Conservation (phyloP, 2,888 invertebrate species). For the Synanthedon vespiformis region DNA sequence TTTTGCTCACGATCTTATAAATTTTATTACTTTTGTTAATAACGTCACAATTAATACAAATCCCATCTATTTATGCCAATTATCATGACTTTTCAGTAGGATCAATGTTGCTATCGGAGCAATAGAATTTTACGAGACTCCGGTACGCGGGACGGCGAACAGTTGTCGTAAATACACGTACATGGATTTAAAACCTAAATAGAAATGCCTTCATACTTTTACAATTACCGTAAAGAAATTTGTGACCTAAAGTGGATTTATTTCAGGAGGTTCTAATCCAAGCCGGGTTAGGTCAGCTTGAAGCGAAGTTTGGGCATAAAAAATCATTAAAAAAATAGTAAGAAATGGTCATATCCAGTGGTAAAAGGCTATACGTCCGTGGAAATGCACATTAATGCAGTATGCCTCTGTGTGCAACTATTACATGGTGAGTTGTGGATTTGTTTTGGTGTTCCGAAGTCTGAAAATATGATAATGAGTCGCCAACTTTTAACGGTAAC, state of each 20-base stretch:
- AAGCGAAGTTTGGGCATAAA: background rate
- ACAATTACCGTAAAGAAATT: too few relatives aligned
- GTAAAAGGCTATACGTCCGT: slow-evolving; percentile 6
- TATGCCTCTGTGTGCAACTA: slow-evolving; percentile 44
- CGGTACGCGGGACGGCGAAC: slow-evolving; percentile 55
- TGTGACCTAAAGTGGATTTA: too few relatives aligned
- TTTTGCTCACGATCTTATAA: too few relatives aligned
- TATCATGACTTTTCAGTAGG: slow-evolving; percentile 20
- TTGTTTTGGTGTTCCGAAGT: slow-evolving; percentile 59
- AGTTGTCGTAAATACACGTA: slow-evolving; percentile 50
- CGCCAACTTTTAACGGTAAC: slow-evolving; percentile 27
- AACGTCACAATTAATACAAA: too few relatives aligned
- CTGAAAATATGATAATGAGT: slow-evolving; percentile 61
- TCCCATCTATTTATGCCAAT: too few relatives aligned
- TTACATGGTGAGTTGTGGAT: slow-evolving; percentile 61
- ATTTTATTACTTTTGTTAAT: too few relatives aligned
- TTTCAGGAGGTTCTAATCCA: too few relatives aligned
- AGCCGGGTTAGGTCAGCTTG: background rate
- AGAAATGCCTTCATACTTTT: too few relatives aligned
- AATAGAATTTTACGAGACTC: slow-evolving; percentile 66
- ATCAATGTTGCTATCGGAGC: slow-evolving; percentile 54
- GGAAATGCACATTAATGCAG: slow-evolving; percentile 48
- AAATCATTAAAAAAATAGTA: background rate
- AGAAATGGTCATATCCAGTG: slow-evolving; percentile 15
- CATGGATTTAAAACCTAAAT: slow-evolving; percentile 8